Evolutionary conservation across 2,113 vertebrate species (phyloP).

Genomic region (Daphoenositta chrysoptera): DNA sequence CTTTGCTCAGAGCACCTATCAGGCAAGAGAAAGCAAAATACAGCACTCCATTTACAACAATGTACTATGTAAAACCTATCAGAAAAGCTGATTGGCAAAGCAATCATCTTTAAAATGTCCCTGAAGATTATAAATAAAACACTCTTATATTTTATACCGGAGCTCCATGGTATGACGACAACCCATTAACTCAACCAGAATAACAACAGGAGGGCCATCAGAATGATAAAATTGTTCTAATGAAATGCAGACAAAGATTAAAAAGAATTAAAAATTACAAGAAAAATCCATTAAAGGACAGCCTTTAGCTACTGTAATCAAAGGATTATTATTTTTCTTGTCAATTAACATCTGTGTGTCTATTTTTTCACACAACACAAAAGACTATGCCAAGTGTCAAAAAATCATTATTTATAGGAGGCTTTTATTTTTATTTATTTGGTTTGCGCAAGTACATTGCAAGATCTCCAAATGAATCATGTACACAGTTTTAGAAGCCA

Average conservation of each 20-base stretch:
- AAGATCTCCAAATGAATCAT: background rate
- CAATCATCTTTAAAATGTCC: conserved; percentile 63
- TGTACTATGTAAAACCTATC: conserved; percentile 48
- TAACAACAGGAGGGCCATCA: conserved; percentile 54
- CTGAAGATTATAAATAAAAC: conserved; percentile 57
- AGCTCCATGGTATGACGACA: conserved; percentile 39
- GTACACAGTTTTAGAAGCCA: background rate
- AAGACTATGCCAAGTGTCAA: conserved; percentile 33
- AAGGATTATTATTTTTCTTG: conserved; percentile 71
- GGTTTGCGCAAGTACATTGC: background rate
- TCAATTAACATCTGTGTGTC: conserved; percentile 68
- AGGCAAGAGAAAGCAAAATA: conserved; percentile 56
- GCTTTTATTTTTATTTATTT: conserved; percentile 21
- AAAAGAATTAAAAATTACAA: conserved; percentile 78
- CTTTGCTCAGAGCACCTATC: conserved; percentile 42
- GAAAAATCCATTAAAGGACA: conserved; percentile 70
- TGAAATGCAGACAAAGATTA: conserved; percentile 75
- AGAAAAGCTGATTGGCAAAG: conserved; percentile 66
- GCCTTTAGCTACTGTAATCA: conserved; percentile 75
- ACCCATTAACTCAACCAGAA: conserved; percentile 64
- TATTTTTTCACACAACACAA: conserved; percentile 40
- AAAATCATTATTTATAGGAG: conserved; percentile 15
- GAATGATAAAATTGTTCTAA: conserved; percentile 67
- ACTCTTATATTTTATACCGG: conserved; percentile 52
- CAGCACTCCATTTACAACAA: conserved; percentile 36